These are phyloP conservation scores for Arion vulgaris DNA, from an alignment of 1,140 invertebrate species.

Conservation along the genomic window DNA sequence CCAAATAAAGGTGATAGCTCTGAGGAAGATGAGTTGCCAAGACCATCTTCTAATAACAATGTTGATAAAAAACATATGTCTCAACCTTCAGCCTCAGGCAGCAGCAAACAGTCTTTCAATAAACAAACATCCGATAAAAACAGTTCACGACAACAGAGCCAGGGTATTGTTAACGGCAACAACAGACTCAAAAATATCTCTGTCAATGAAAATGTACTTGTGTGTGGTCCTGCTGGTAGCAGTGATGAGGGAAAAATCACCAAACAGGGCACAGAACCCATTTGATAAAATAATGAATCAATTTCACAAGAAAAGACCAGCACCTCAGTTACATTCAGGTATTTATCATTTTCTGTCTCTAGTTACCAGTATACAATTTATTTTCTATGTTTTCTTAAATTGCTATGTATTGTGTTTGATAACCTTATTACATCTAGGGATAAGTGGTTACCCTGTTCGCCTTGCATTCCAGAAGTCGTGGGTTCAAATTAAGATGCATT, in stretches of 20 bases:
- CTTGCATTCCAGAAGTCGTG: too few relatives aligned
- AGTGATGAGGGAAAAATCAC: neutral
- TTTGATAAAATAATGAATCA: constrained; percentile 30
- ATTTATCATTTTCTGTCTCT: constrained; percentile 1
- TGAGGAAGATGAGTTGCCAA: constrained; percentile 9
- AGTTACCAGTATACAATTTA: neutral
- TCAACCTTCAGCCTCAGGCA: neutral
- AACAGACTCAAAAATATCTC: constrained; percentile 1
- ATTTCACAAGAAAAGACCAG: constrained; percentile 27
- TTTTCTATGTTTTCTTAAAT: neutral
- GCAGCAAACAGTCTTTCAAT: neutral
- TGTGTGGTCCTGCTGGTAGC: constrained; percentile 17
- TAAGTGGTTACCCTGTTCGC: too few relatives aligned
- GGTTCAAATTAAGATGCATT: too few relatives aligned
- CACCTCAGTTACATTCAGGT: neutral
- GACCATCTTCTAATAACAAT: neutral
- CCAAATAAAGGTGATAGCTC: neutral
- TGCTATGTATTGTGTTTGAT: too few relatives aligned
- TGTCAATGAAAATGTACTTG: constrained; percentile 35
- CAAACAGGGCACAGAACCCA: neutral
- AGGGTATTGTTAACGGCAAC: neutral
- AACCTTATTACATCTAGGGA: too few relatives aligned
- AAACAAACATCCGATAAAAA: neutral
- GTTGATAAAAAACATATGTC: neutral
- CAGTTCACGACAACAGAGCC: neutral